Evolutionary conservation across 1,140 invertebrate genomes (phyloP).

Genomic region (Drosophila parabipectinata): DNA sequence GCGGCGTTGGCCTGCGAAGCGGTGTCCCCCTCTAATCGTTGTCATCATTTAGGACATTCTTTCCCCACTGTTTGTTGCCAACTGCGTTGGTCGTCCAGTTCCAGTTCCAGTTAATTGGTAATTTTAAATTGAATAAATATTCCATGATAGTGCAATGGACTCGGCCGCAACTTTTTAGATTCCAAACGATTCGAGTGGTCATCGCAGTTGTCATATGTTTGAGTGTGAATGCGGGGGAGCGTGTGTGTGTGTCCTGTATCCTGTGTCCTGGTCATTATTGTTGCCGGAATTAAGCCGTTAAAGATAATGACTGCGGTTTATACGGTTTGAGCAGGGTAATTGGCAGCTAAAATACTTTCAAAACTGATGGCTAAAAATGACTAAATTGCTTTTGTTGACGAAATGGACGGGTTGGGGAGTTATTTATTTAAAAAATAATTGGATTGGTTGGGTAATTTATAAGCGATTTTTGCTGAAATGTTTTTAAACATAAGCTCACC

Average conservation of each 20-base stretch:
- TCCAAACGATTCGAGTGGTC: constrained; percentile 46
- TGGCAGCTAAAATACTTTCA: constrained; percentile 57
- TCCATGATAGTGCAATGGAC: constrained; percentile 76
- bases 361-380: constrained; percentile 44
- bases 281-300: constrained; percentile 64
- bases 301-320: constrained; percentile 72
- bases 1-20: constrained; percentile 37
- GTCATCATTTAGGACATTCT: constrained; percentile 65
- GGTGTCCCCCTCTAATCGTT: constrained; percentile 18
- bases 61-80: constrained; percentile 34
- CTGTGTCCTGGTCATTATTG: constrained; percentile 27
- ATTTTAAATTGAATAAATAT: constrained; percentile 82
- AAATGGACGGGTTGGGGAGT: constrained; percentile 4
- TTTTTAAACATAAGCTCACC: background rate
- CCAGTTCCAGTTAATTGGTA: constrained; percentile 71
- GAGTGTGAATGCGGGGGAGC: background rate
- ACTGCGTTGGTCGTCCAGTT: background rate
- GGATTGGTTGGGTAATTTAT: background rate
- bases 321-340: constrained; percentile 56
- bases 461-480: background rate
- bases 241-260: constrained; percentile 6
- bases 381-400: constrained; percentile 17
- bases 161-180: constrained; percentile 53
- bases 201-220: constrained; percentile 26
- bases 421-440: constrained; percentile 17